Conservation (phyloP, 2,113 vertebrate genomes). For the Pollachius pollachius region DNA sequence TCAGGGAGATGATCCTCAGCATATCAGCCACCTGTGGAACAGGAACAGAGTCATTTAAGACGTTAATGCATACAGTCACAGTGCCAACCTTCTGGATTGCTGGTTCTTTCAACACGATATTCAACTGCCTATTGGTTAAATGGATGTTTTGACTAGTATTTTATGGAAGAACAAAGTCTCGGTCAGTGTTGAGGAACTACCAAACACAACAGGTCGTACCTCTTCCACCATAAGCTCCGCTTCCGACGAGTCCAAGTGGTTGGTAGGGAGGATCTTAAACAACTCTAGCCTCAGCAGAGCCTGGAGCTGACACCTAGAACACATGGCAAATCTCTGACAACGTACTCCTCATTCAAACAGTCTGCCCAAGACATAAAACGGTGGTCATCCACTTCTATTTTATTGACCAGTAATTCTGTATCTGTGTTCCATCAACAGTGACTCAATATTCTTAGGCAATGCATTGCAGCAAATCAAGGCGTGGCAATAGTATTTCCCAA, state of each 20-base stretch:
- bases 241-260: slow-evolving; percentile 60
- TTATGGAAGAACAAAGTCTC: background rate
- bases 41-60: background rate
- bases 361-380: too few species aligned
- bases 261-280: slow-evolving; percentile 71
- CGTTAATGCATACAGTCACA: too few species aligned
- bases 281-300: slow-evolving; percentile 85
- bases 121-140: too few species aligned
- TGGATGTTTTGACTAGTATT: too few species aligned
- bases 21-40: slow-evolving; percentile 80
- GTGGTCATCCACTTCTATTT: too few species aligned
- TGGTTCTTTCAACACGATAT: too few species aligned
- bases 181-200: background rate
- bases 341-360: background rate
- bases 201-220: slow-evolving; percentile 59
- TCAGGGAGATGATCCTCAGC: slow-evolving; percentile 85
- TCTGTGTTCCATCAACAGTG: too few species aligned
- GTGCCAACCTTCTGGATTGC: too few species aligned
- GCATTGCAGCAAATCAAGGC: too few species aligned
- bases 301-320: slow-evolving; percentile 86
- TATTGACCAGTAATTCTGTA: too few species aligned
- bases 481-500: too few species aligned
- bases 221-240: slow-evolving; percentile 83
- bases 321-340: slow-evolving; percentile 1
- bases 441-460: too few species aligned